Evolutionary conservation across 2,888 invertebrate species (phyloP).

Genomic region (Acleris literana): DNA sequence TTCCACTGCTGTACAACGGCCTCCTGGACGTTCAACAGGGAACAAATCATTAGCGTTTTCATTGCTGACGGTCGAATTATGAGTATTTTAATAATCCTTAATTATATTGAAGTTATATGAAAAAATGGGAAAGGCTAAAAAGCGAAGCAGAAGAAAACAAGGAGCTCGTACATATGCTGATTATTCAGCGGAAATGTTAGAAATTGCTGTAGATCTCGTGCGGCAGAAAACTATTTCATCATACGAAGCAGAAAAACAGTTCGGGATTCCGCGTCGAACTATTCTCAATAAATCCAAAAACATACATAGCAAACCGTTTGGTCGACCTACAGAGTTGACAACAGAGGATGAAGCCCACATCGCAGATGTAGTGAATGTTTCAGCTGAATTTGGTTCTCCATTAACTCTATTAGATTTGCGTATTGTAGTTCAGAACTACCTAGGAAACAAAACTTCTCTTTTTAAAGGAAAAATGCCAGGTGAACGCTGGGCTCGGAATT

Average conservation of each 20-base stretch:
- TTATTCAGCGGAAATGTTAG: background rate
- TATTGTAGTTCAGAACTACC: conserved; percentile 36
- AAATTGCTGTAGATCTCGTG: conserved; percentile 10
- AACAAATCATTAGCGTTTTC: no score
- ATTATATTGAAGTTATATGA: no score
- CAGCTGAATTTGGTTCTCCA: conserved; percentile 40
- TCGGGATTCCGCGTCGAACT: conserved; percentile 39
- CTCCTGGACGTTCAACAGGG: no score
- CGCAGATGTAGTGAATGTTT: conserved; percentile 33
- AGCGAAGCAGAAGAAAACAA: no score
- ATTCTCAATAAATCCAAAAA: conserved; percentile 39
- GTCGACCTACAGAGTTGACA: conserved; percentile 37
- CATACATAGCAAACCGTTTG: conserved; percentile 34
- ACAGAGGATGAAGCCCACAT: conserved; percentile 38
- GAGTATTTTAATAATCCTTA: no score
- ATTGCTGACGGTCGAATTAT: no score
- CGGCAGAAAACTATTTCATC: conserved; percentile 12
- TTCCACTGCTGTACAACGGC: no score
- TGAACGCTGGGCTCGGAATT: conserved; percentile 34
- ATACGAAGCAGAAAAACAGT: conserved; percentile 38
- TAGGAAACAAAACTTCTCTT: conserved; percentile 29
- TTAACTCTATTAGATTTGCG: conserved; percentile 38
- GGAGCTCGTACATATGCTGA: no score
- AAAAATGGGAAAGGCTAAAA: no score
- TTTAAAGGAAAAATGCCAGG: conserved; percentile 38